These are phyloP conservation scores for Cerastoderma edule DNA, from an alignment of 2,888 invertebrate genomes.

Conservation along the genomic window DNA sequence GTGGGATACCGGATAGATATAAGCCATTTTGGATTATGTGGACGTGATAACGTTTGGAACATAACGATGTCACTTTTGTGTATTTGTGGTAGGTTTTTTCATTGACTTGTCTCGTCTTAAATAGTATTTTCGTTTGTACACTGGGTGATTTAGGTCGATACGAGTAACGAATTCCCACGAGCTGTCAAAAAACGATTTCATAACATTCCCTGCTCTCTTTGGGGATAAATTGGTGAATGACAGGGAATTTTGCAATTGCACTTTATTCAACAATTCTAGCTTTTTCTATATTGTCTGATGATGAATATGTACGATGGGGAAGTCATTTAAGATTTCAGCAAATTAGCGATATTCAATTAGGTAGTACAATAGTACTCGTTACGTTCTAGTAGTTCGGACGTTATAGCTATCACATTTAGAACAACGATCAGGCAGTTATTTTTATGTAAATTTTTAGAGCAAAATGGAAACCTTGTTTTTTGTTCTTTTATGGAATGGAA, in stretches of 20 bases:
- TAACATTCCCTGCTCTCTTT: too few relatives aligned
- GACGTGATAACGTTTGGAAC: constrained; percentile 8
- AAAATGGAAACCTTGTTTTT: too few relatives aligned
- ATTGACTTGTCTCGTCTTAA: neutral
- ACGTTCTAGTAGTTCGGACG: constrained; percentile 7
- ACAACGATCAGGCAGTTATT: too few relatives aligned
- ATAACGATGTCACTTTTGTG: constrained; percentile 75
- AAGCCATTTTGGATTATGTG: constrained; percentile 33
- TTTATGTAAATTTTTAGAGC: too few relatives aligned
- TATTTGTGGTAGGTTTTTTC: constrained; percentile 71
- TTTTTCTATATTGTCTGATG: neutral
- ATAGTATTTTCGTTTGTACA: neutral
- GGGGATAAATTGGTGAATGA: too few relatives aligned
- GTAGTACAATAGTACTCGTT: neutral
- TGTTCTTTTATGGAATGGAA: too few relatives aligned
- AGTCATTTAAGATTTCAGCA: neutral
- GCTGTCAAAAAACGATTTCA: too few relatives aligned
- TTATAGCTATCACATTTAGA: too few relatives aligned
- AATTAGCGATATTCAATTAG: neutral
- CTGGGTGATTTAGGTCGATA: constrained; percentile 6
- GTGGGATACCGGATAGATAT: constrained; percentile 35
- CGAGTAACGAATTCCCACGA: constrained; percentile 23
- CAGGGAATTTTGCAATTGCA: too few relatives aligned
- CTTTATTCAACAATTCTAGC: too few relatives aligned
- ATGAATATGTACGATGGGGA: neutral